Evolutionary conservation across 1,140 invertebrate genomes (phyloP), one percentile per base, ranked within the genome.

Genomic region (Megalonaias nervosa): DNA sequence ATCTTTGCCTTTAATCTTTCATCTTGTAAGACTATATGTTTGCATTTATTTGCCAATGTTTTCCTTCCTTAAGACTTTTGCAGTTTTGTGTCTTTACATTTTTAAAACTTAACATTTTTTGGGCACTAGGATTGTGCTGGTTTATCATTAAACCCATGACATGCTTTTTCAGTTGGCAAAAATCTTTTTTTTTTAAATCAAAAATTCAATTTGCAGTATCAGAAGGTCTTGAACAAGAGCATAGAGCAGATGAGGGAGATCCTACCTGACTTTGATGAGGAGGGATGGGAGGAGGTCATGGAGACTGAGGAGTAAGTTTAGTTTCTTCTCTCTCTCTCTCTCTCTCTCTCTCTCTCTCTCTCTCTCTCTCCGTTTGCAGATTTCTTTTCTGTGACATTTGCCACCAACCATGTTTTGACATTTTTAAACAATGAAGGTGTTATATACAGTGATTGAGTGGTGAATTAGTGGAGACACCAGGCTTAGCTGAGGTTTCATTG

Each of bases 261-360:
- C 57, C 82, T 86, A 67, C 60, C 67, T 23, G 66, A 84, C 61
- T 83, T 83, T 71, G 76, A 81, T 62, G 86, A 86, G 57, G 86
- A 89, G 19, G 88, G 84, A 15, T 89, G 88, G 88, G 88, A 89
- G 73, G 88, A 89, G 65, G 62, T 89, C 13, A 82, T 85, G 17
- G 85, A 84, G 57, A 77, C 81, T 56, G 77, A 71, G 23, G 82
- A 73, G 86, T 87, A 79, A 81, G 82, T 80, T 16, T 11, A n/a
- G n/a, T 26, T 16, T 62, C 62, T 11, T 31, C 60, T 31, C 60
- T 12, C n/a, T 19, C 26, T 48, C 26, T 31, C 26, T 31, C 1
- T 73, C 14, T 31, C 26, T 1, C 26, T 31, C 26, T 31, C 26
- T 1, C 26, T 31, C 26, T 31, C 26, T 31, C 26, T 31, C 26